Evolutionary conservation across 2,113 vertebrate genomes (phyloP), one percentile per base, ranked within the genome.

Genomic region (Larimichthys polyactis): DNA sequence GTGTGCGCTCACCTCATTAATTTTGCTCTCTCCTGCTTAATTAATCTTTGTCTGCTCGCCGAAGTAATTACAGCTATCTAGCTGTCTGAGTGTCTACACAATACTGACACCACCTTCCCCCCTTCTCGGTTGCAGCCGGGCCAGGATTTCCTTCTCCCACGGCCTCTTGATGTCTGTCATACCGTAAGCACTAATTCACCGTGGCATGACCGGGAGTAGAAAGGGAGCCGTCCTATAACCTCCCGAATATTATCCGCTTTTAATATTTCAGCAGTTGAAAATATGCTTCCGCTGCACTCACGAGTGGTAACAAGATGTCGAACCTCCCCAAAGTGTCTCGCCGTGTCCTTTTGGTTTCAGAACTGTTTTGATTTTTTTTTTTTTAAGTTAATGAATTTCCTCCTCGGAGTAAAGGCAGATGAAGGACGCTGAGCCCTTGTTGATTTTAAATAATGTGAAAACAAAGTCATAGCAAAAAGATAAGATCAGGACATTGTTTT

Each of bases 21-120:
- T 89, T 89, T 87, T 46, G 24, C 52, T 69, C 70, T 81, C 85
- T 85, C 79, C 79, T 74, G 54, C 64, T 85, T 91, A 92, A 93
- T 92, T 93, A 91, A 91, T 93, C 89, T 90, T 87, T 91, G 88
- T 91, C 89, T 82, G 64, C 84, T 63, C 59, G 74, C 73, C 72
- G 79, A 71, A 75, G 89, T 93, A 91, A 93, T 93, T 91, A 91
- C 83, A 86, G 79, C 71, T 75, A 64, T 83, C 79, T 82, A 46
- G 69, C 57, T 84, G 78, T 79, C 57, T 87, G 79, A 78, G 78
- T 76, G 71, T 87, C 82, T 74, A 63, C 67, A 81, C 74, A 84
- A 74, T 20, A n/a, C 78, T 60, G 77, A 86, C 85, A 86, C 78
- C 74, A 81, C 49, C 73, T 79, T 87, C 62, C 58, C 48, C 59